phyloP scores from a whole-genome alignment of 2,113 vertebrate genomes.

The Ondatra zibethicus region DNA sequence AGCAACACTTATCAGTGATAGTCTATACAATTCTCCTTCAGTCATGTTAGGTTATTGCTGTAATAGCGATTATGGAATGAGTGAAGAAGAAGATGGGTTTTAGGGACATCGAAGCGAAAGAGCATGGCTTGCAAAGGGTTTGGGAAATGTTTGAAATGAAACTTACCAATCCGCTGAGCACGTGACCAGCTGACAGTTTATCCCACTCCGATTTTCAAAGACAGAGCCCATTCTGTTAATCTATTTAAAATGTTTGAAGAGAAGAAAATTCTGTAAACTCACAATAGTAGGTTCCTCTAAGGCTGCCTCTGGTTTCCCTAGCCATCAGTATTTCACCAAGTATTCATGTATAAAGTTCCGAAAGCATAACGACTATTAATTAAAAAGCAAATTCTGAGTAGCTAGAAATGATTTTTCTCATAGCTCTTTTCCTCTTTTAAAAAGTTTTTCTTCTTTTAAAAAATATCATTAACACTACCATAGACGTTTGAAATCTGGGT shows the following conservation, averaged over 20 bases:
- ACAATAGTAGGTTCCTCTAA: background rate
- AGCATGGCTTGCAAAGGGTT: background rate
- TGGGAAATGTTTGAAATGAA: background rate
- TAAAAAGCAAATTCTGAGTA: conserved; percentile 6
- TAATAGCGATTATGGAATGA: background rate
- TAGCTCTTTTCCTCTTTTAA: conserved; percentile 7
- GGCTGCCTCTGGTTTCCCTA: background rate
- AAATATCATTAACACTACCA: background rate
- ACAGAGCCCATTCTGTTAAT: conserved; percentile 85
- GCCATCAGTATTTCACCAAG: background rate
- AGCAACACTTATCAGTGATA: background rate
- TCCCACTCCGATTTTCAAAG: conserved; percentile 88
- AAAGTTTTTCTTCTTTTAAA: background rate
- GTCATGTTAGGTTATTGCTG: background rate
- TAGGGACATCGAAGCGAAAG: background rate
- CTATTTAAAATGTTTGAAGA: conserved; percentile 61
- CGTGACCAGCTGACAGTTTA: conserved; percentile 90
- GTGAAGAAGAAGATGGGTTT: background rate
- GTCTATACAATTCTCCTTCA: background rate
- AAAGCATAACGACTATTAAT: background rate
- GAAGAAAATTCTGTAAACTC: conserved; percentile 6
- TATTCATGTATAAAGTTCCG: no score
- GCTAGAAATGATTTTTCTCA: conserved; percentile 4
- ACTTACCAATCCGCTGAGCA: conserved; percentile 94
- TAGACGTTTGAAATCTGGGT: background rate